Percentiles rank a stretch among this genome's conserved stretches.
Conservation (phyloP, 2,797 vertebrate genomes). For the Trematomus bernacchii region DNA sequence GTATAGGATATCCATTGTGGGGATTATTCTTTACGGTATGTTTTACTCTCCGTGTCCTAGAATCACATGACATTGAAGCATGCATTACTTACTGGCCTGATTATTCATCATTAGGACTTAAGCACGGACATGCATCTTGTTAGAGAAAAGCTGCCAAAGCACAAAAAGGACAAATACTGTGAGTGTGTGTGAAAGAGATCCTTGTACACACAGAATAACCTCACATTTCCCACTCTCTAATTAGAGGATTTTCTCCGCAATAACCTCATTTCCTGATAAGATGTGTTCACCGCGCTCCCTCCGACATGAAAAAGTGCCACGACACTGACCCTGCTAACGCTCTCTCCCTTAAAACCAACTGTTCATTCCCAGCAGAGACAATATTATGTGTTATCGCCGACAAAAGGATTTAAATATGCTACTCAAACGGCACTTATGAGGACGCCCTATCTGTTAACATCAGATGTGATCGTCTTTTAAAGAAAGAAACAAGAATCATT, state of each 20-base stretch:
- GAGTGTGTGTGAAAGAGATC: background rate
- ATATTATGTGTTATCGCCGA: constrained; percentile 29
- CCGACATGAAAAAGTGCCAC: constrained; percentile 11
- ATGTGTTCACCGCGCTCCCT: background rate
- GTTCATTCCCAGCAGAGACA: constrained; percentile 15
- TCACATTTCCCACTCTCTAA: constrained; percentile 19
- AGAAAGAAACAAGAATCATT: constrained; percentile 14
- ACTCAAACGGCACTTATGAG: constrained; percentile 1
- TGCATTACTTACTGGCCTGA: constrained; percentile 7
- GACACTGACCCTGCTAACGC: constrained; percentile 23
- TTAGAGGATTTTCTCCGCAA: constrained; percentile 29
- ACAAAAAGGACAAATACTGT: constrained; percentile 18
- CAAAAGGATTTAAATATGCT: constrained; percentile 38
- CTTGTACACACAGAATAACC: background rate
- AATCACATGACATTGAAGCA: constrained; percentile 1
- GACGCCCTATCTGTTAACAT: constrained; percentile 21
- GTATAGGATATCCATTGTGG: background rate
- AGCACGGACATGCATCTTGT: constrained; percentile 31
- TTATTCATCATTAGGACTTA: constrained; percentile 19
- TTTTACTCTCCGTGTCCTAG: background rate
- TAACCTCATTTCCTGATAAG: constrained; percentile 39
- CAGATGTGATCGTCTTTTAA: constrained; percentile 2
- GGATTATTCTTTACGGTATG: background rate
- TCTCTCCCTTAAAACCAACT: constrained; percentile 8
- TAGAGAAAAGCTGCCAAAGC: constrained; percentile 25